Conservation (phyloP, 2,113 vertebrate genomes). For the Crotalus helleri region DNA sequence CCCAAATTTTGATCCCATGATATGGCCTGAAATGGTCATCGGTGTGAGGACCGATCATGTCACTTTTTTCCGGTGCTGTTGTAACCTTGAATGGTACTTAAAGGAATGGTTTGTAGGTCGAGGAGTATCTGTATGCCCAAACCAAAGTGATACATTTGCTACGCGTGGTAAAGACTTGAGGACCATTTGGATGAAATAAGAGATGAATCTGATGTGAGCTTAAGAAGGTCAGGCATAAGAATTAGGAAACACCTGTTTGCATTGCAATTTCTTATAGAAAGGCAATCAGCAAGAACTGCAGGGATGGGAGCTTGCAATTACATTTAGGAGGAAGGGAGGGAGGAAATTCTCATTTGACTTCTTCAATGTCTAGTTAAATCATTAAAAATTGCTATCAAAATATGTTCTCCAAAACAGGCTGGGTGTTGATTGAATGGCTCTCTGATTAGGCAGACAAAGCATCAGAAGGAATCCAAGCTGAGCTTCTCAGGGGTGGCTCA, state of each 20-base stretch:
- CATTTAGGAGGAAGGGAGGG: neutral
- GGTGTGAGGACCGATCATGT: no score
- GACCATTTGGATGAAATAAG: neutral
- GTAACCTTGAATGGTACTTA: neutral
- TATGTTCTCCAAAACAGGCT: constrained; percentile 18
- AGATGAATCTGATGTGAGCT: neutral
- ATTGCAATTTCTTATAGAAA: neutral
- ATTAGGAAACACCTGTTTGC: neutral
- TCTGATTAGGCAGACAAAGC: neutral
- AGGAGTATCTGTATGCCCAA: neutral
- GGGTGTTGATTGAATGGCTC: constrained; percentile 13
- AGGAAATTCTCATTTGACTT: constrained; percentile 1
- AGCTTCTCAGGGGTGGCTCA: neutral
- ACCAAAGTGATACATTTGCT: neutral
- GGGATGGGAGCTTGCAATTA: neutral
- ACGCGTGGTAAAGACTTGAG: neutral
- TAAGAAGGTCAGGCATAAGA: neutral
- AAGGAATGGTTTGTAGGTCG: neutral
- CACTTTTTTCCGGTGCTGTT: no score
- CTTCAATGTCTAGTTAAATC: constrained; percentile 33
- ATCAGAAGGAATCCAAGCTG: neutral
- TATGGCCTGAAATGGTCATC: no score
- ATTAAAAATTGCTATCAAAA: constrained; percentile 30
- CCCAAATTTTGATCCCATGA: no score
- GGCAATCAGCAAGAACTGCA: neutral